A percentile compares a stretch with the other conserved stretches of the same genome.
phyloP scores from a whole-genome alignment of 2,888 invertebrate species.

The Nemoura dubitans region DNA sequence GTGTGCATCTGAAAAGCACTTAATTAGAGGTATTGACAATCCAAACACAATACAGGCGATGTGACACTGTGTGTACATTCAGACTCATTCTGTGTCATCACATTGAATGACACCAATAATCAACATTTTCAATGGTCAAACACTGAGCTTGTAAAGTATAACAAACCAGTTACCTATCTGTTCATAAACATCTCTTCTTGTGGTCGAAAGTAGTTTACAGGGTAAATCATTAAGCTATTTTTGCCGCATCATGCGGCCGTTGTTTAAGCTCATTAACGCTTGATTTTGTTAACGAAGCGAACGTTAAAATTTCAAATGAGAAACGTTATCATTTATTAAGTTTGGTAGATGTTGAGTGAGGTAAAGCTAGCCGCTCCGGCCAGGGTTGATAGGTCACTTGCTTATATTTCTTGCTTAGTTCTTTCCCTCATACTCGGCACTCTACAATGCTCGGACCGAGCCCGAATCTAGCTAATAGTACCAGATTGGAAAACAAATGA shows the following conservation, averaged over 20 bases:
- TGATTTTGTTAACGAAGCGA: conserved; percentile 39
- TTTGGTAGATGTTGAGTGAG: conserved; percentile 16
- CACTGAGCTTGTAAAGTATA: not conserved
- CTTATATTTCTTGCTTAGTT: not conserved
- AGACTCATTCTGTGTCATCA: conserved; percentile 3
- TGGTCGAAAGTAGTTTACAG: not conserved
- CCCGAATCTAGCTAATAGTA: conserved; percentile 8
- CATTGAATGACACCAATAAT: not conserved
- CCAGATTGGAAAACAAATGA: conserved; percentile 47
- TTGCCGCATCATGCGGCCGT: not conserved
- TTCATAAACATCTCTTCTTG: not conserved
- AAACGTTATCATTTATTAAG: conserved; percentile 40
- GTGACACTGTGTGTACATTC: not conserved
- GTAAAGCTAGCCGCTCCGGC: not conserved
- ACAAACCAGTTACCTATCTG: not conserved
- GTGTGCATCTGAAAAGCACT: conserved; percentile 28
- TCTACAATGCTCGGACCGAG: too few relatives aligned
- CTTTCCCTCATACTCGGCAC: not conserved
- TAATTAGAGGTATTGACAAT: conserved; percentile 38
- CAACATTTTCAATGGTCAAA: conserved; percentile 14
- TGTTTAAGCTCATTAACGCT: conserved; percentile 35
- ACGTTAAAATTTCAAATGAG: conserved; percentile 26
- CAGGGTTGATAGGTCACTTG: not conserved
- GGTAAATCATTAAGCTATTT: not conserved
- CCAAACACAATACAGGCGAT: not conserved